Percentiles rank a stretch among this genome's conserved stretches.
Conservation (phyloP, 2,113 vertebrate genomes). For the Paradisaea rubra region DNA sequence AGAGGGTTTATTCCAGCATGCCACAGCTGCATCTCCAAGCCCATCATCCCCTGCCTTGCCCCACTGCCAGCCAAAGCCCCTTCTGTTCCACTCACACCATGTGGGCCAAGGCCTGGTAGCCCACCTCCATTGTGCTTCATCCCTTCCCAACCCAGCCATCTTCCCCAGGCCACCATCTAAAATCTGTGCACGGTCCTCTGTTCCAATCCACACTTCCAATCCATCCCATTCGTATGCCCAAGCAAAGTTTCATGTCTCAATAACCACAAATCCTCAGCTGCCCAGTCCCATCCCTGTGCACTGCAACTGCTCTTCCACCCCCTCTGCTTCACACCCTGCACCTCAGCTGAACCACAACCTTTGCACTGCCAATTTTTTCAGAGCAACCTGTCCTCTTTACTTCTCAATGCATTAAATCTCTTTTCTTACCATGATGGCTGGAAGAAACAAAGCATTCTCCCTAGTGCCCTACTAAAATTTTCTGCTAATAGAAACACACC, state of each 20-base stretch:
- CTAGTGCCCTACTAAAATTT: not conserved
- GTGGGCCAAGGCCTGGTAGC: not conserved
- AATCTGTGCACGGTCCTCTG: not conserved
- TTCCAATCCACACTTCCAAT: not conserved
- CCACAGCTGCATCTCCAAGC: not conserved
- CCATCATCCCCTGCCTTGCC: not conserved
- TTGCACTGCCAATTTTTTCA: not conserved
- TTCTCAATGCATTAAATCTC: not conserved
- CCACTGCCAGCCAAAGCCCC: not conserved
- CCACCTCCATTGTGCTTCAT: not conserved
- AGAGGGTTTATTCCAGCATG: not conserved
- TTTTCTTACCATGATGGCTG: not conserved
- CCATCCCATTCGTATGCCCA: not conserved
- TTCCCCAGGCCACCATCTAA: not conserved
- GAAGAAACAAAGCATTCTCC: not conserved
- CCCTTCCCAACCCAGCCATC: not conserved
- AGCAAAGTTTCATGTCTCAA: not conserved
- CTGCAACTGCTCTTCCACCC: not conserved
- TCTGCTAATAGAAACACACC: not conserved
- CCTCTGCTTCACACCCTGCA: not conserved
- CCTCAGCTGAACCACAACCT: not conserved
- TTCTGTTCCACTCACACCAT: not conserved
- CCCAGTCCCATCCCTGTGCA: not conserved
- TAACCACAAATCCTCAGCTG: not conserved
- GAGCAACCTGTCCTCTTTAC: not conserved